Conservation (phyloP, 2,113 vertebrate species). For the Chamaea fasciata region DNA sequence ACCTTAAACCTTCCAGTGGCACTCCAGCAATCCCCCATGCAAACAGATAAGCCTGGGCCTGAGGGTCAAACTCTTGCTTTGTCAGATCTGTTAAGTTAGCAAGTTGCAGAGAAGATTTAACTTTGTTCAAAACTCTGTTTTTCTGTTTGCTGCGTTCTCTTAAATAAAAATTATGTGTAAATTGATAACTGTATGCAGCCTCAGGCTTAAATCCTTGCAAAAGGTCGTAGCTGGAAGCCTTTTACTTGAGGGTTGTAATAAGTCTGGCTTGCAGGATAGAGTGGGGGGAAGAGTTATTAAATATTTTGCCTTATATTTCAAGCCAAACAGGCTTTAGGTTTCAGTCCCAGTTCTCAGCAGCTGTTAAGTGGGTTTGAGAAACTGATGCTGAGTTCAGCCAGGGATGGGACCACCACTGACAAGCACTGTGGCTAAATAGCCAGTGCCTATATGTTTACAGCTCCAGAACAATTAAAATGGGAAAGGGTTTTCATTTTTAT, state of each 20-base stretch:
- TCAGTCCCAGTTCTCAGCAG: neutral
- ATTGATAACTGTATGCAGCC: neutral
- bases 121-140: neutral
- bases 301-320: neutral
- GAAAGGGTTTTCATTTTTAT: neutral
- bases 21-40: neutral
- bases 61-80: constrained; percentile 7
- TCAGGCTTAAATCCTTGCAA: neutral
- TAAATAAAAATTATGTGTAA: neutral
- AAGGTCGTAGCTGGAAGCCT: neutral
- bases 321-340: neutral
- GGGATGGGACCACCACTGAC: neutral
- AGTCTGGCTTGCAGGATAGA: neutral
- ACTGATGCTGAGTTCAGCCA: neutral
- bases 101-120: neutral
- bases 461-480: neutral
- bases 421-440: neutral
- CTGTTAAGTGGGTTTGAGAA: neutral
- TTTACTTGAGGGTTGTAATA: neutral
- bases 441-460: neutral
- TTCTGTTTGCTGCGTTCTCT: neutral
- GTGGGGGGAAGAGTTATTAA: neutral
- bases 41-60: constrained; percentile 43
- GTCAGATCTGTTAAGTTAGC: neutral
- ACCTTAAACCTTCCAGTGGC: neutral